Conservation (phyloP, 2,797 vertebrate species). For the Synaphobranchus kaupii region DNA sequence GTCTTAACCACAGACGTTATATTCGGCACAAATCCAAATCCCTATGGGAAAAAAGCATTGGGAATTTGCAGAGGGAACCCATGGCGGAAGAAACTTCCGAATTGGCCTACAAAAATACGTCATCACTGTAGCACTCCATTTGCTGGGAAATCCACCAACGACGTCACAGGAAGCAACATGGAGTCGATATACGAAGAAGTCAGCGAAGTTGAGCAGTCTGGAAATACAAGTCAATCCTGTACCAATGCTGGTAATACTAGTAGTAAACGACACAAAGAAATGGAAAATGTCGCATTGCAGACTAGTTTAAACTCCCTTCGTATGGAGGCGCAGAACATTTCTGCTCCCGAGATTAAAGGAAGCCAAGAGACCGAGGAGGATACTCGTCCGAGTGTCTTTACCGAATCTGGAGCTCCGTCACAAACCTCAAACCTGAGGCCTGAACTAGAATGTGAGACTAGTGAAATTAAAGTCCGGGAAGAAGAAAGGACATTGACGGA, state of each 20-base stretch:
- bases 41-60: no score
- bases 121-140: no score
- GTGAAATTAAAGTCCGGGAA: constrained; percentile 52
- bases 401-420: constrained; percentile 44
- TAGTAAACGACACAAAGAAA: constrained; percentile 70
- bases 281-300: constrained; percentile 72
- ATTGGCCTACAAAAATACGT: no score
- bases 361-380: constrained; percentile 54
- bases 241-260: constrained; percentile 35
- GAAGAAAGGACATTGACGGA: constrained; percentile 74
- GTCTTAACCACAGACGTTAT: no score
- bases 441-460: constrained; percentile 41
- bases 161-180: constrained; percentile 66
- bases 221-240: constrained; percentile 46
- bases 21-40: no score
- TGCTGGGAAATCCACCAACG: background rate
- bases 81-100: no score
- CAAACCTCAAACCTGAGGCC: constrained; percentile 20
- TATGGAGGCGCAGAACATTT: constrained; percentile 62
- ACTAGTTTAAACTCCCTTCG: constrained; percentile 62
- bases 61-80: no score
- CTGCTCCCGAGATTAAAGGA: constrained; percentile 44
- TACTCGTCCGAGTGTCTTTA: constrained; percentile 54
- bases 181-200: constrained; percentile 58
- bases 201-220: constrained; percentile 46